phyloP scores from a whole-genome alignment of 2,888 invertebrate genomes.

The Cheiracanthium punctorium region DNA sequence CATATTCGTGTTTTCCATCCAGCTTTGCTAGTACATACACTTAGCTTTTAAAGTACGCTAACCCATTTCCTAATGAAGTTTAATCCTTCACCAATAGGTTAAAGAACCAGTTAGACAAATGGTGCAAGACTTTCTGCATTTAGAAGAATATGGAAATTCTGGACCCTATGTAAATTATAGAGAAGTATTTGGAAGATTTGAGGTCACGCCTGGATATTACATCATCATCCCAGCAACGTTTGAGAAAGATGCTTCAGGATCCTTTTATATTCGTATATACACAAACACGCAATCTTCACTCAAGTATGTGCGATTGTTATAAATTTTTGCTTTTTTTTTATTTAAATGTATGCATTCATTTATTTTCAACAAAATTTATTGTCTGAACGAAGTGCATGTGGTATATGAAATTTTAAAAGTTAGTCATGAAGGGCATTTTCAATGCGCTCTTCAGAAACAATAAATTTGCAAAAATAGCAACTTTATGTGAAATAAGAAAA shows the following conservation, averaged over 20 bases:
- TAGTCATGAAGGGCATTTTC: no score
- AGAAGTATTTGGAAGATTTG: slow-evolving; percentile 77
- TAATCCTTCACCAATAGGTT: slow-evolving; percentile 73
- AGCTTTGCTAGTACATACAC: no score
- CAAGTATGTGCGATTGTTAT: background rate
- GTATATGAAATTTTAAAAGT: no score
- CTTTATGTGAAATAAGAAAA: no score
- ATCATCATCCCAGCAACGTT: slow-evolving; percentile 79
- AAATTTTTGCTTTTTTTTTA: no score
- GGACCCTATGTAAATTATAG: slow-evolving; percentile 78
- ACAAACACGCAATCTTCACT: slow-evolving; percentile 68
- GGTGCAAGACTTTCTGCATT: slow-evolving; percentile 76
- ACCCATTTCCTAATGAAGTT: slow-evolving; percentile 74
- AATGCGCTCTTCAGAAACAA: no score
- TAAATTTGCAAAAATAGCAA: no score
- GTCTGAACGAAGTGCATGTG: no score
- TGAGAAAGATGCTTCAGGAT: slow-evolving; percentile 75
- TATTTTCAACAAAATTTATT: no score
- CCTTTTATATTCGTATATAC: slow-evolving; percentile 77
- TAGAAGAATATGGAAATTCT: slow-evolving; percentile 77
- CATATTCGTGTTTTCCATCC: no score
- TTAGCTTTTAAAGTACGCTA: no score
- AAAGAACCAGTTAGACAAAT: slow-evolving; percentile 42
- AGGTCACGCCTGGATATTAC: slow-evolving; percentile 78
- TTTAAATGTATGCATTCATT: no score